These are phyloP conservation scores for Acanthopagrus latus DNA, from an alignment of 2,797 vertebrate species.

Conservation along the genomic window DNA sequence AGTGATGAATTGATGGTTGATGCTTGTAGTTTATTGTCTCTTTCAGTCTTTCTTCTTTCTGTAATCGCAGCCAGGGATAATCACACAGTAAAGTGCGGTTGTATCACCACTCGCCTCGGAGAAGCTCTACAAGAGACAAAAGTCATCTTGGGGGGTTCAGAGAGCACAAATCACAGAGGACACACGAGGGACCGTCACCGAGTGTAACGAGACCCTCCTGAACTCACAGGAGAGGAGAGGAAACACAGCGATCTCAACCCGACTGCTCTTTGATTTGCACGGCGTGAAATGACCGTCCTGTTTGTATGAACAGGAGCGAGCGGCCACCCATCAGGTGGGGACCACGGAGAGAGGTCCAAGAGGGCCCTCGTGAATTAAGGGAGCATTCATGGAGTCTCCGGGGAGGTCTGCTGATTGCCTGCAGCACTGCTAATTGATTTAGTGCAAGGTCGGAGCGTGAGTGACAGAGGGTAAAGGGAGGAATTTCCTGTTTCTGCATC, in stretches of 20 bases:
- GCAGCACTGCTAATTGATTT: conserved; percentile 86
- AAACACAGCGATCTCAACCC: conserved; percentile 46
- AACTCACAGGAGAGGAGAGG: conserved; percentile 45
- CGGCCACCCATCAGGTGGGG: conserved; percentile 75
- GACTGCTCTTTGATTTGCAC: conserved; percentile 64
- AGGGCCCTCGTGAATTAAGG: conserved; percentile 73
- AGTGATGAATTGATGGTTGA: conserved; percentile 7
- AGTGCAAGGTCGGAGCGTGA: conserved; percentile 83
- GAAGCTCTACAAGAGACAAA: conserved; percentile 27
- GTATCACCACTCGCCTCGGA: conserved; percentile 16
- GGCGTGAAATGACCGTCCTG: conserved; percentile 58
- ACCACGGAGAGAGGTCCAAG: conserved; percentile 51
- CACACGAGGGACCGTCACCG: conserved; percentile 31
- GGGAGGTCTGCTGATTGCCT: conserved; percentile 79
- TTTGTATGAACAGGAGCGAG: conserved; percentile 48
- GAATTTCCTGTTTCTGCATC: conserved; percentile 89
- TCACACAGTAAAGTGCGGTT: conserved; percentile 14
- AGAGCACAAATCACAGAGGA: conserved; percentile 26
- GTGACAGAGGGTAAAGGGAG: conserved; percentile 80
- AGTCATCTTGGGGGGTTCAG: background rate
- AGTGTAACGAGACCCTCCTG: conserved; percentile 49
- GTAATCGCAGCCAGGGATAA: conserved; percentile 8
- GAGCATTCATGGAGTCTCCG: conserved; percentile 63
- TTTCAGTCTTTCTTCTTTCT: too few relatives aligned
- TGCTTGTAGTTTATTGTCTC: background rate